Evolutionary conservation across 2,797 vertebrate genomes (phyloP).

Genomic region (Rousettus madagascariensis): DNA sequence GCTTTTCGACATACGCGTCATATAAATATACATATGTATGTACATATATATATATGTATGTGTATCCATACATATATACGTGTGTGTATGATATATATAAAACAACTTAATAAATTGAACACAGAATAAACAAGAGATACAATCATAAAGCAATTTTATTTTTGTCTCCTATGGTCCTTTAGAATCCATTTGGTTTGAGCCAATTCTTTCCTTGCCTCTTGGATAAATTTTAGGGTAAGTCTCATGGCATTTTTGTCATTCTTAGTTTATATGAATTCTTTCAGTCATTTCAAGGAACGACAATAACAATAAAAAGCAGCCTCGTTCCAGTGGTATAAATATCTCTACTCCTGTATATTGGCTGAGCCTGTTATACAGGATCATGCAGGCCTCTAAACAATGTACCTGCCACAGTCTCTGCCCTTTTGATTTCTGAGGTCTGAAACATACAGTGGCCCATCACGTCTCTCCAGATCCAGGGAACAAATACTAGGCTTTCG

Average conservation of each 20-base stretch:
- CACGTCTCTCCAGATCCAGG: neutral
- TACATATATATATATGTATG: rapidly evolving
- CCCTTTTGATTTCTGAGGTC: neutral
- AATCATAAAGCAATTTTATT: neutral
- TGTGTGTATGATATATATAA: neutral
- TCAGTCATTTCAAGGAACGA: neutral
- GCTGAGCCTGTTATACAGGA: neutral
- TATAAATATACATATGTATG: no score
- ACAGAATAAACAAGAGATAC: neutral
- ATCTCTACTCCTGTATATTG: neutral
- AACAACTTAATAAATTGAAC: neutral
- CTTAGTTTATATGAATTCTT: neutral
- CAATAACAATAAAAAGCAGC: no score
- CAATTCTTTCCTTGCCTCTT: neutral
- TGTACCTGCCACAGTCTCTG: neutral
- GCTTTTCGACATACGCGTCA: neutral
- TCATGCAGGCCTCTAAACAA: rapidly evolving
- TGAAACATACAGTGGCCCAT: neutral
- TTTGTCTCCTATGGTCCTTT: neutral
- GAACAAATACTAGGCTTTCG: neutral
- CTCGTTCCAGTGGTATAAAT: neutral
- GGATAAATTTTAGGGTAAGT: neutral
- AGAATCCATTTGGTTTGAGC: neutral
- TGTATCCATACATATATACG: rapidly evolving
- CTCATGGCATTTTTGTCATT: neutral